Base-by-base conservation (phyloP, 2,113 vertebrate genomes). In the Mesitornis unicolor region DNA sequence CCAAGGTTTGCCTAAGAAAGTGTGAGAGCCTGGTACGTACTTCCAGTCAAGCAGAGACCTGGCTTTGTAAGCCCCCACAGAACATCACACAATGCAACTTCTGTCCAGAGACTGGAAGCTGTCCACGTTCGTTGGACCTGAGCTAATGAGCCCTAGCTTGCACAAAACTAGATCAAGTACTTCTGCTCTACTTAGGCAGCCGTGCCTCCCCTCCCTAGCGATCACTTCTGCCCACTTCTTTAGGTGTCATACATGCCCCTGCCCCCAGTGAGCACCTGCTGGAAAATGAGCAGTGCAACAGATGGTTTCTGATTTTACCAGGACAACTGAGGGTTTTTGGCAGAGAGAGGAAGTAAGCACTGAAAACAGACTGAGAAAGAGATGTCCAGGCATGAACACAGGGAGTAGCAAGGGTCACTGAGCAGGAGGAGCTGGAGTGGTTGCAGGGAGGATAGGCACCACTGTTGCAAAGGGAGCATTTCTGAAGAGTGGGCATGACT, bases 141-240 rank as follows among this genome's bases (percentile, higher is more conserved):
- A 91, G 77, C 64, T 91, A 87, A 93, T 87, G 82, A 78, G 69
- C 38, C 29, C 56, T 95, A 87, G 74, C 61, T 82, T 79, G 43
- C 2, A 1, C 36, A 75, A 70, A 91, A 81, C 26, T 20, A 17
- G 48, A 74, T 26, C 56, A 78, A 95, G 56, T 12, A 48, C 35
- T 93, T 89, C 74, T 94, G 91, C 42, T 89, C 78, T 78, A 47
- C 74, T 89, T 67, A 47, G 59, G 84, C 69, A 93, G 92, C 87
- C 16, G 1, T 64, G 61, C 74, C 47, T 87, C 81, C 78, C 64
- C 2, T 21, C 54, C 77, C 47, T 25, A 47, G 43, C 10, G 31
- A 75, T 31, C 56, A 91, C 69, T 43, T 71, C 40, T 61, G 9
- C 25, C 56, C 56, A 5, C 43, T 80, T 74, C 67, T 78, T 54